A percentile compares a stretch with the other conserved stretches of the same genome.
These are phyloP conservation scores for Podarcis raffonei DNA, from an alignment of 2,113 vertebrate species.

Conservation along the genomic window DNA sequence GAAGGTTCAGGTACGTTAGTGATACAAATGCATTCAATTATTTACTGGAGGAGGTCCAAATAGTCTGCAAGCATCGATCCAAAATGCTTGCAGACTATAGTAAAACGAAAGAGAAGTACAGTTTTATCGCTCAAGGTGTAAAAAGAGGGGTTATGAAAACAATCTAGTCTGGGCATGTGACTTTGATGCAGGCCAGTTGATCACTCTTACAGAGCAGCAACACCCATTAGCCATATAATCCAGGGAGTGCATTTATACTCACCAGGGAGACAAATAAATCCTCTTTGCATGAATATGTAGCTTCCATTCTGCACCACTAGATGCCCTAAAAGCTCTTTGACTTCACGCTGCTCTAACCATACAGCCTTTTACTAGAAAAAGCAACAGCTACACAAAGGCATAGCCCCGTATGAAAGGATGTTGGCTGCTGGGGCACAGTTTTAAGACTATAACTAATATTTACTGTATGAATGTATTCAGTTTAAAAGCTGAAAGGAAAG, in stretches of 20 bases:
- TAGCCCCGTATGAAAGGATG: conserved; percentile 1
- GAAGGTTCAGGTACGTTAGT: neutral
- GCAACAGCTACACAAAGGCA: conserved; percentile 13
- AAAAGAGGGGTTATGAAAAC: neutral
- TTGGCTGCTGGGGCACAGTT: conserved; percentile 40
- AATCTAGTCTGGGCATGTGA: neutral
- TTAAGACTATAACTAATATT: conserved; percentile 46
- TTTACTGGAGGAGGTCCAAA: neutral
- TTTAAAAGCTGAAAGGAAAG: conserved; percentile 48
- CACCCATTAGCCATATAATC: neutral
- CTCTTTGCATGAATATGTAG: conserved; percentile 7
- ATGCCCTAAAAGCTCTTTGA: conserved; percentile 60
- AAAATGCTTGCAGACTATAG: conserved; percentile 11
- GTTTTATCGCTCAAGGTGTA: neutral
- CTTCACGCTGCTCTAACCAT: neutral
- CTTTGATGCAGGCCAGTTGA: neutral
- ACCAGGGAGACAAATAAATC: neutral
- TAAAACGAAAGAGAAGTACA: neutral
- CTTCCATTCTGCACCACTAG: conserved; percentile 53
- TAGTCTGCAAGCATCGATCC: neutral
- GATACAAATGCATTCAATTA: neutral
- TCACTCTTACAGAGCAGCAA: neutral
- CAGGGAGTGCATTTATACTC: neutral
- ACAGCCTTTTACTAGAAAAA: conserved; percentile 5
- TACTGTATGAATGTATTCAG: conserved; percentile 48